Percentiles rank a stretch among this genome's conserved stretches.
Evolutionary conservation across 2,888 invertebrate species (phyloP).

Genomic region (Branchinecta sandiegonensis): DNA sequence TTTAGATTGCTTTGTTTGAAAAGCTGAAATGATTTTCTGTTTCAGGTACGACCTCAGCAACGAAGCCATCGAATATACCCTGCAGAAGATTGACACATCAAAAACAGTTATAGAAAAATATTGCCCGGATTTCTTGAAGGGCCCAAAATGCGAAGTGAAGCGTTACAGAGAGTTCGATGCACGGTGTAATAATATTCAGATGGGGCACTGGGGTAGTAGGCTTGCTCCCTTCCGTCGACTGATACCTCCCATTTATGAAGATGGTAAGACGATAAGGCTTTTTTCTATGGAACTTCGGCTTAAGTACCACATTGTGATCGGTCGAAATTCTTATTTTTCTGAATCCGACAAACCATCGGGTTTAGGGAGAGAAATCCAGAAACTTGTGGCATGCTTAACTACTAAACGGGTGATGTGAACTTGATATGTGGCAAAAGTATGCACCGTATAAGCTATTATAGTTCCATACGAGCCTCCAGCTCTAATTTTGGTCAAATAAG

Average conservation of each 20-base stretch:
- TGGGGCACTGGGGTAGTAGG: conserved; percentile 36
- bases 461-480: no score
- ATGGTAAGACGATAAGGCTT: conserved; percentile 28
- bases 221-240: conserved; percentile 31
- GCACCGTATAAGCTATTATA: no score
- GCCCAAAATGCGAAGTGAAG: conserved; percentile 31
- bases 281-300: background rate
- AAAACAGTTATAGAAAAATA: conserved; percentile 33
- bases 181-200: conserved; percentile 36
- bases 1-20: no score
- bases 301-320: no score
- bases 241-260: conserved; percentile 31
- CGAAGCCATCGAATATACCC: conserved; percentile 33
- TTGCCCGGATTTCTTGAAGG: conserved; percentile 34
- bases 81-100: conserved; percentile 34
- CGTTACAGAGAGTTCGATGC: conserved; percentile 34
- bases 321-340: no score
- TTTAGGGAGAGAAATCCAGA: background rate
- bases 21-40: background rate
- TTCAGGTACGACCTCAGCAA: conserved; percentile 32
- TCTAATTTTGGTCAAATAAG: no score
- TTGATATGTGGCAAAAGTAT: no score
- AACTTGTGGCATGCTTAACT: no score
- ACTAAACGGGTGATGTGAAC: no score
- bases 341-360: background rate